Base-by-base conservation (phyloP, 1,140 invertebrate genomes). In the Sycophaga agraensis region DNA sequence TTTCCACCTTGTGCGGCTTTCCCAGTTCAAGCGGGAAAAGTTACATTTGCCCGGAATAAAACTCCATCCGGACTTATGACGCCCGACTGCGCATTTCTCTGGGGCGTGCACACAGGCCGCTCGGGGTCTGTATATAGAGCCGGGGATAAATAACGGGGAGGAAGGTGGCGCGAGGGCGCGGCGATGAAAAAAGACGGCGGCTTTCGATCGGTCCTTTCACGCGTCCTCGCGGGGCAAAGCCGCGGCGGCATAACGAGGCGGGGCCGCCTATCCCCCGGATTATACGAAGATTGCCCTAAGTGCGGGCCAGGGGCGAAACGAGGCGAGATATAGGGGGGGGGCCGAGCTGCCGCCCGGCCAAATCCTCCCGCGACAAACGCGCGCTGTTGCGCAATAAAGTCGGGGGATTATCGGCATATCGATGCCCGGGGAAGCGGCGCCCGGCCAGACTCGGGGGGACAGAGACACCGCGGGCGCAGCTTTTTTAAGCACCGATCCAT, bases 401-500 rank as follows among this genome's bases (percentile, higher is more conserved):
- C 53, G n/a, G 42, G 59, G 51, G 56, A 6, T 62, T 50, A 62
- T 62, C 59, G 43, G 43, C 35, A 34, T 54, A 55, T 61, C 59
- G 59, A 55, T 55, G 51, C 58, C 9, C n/a, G 12, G 6, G n/a
- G 54, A 4, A 31, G 28, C 46, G 26, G 19, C n/a, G n/a, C n/a
- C n/a, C n/a, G 19, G n/a, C 19, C 19, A 49, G 7, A 40, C 2
- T n/a, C 22, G 14, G 17, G 4, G 14, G 12, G 8, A 43, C 22
- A 55, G 17, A 43, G 24, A 55, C n/a, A 31, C 9, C 46, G 40
- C 31, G 21, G 46, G 21, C 21, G 49, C 45, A 60, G 40, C 35
- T 55, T 61, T 61, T 61, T 61, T 61, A 61, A 61, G 42, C 51
- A 51, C 31, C 51, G 59, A 61, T 61, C 59, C 59, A 61, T 61